Evolutionary conservation across 2,113 vertebrate species (phyloP).

Genomic region (Dryoscopus gambensis): DNA sequence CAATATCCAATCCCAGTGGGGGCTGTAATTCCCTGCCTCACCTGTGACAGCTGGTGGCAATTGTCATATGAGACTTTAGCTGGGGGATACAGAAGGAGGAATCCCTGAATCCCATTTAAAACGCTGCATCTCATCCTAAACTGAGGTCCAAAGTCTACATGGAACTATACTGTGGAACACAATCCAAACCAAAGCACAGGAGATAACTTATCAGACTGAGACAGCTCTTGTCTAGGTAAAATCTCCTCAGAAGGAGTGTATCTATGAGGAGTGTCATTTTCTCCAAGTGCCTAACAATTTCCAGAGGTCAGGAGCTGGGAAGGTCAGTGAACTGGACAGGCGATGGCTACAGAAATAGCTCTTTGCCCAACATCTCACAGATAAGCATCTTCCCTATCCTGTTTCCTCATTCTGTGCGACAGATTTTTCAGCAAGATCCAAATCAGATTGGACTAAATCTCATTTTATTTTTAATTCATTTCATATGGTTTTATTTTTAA

Average conservation of each 20-base stretch:
- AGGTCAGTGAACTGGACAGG: background rate
- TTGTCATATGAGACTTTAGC: background rate
- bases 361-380: background rate
- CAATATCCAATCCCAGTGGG: background rate
- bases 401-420: background rate
- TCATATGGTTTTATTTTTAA: constrained; percentile 48
- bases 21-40: background rate
- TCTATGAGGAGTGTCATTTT: background rate
- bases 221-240: background rate
- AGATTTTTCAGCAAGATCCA: constrained; percentile 27
- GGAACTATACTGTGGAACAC: background rate
- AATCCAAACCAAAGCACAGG: background rate
- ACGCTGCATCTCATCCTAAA: background rate
- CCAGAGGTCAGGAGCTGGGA: background rate
- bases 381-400: background rate
- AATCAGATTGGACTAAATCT: background rate
- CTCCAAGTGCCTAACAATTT: background rate
- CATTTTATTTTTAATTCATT: constrained; percentile 46
- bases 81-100: background rate
- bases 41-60: background rate
- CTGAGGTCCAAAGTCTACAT: background rate
- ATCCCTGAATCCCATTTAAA: background rate
- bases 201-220: background rate
- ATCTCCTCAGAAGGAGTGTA: background rate
- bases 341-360: background rate